phyloP scores from a whole-genome alignment of 2,888 invertebrate genomes.

The Drosophila meridionalis region DNA sequence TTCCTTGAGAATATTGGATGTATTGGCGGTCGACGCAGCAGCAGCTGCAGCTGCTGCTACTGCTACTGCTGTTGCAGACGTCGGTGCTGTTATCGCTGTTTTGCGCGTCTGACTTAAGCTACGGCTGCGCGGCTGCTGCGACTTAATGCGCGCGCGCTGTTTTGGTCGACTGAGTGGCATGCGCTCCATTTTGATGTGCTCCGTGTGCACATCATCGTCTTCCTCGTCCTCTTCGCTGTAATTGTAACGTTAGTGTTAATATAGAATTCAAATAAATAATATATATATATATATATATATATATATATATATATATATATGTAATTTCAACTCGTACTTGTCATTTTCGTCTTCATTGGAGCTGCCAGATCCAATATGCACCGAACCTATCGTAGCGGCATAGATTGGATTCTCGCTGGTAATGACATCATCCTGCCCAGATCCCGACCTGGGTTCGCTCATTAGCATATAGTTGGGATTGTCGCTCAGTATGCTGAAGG shows the following conservation, averaged over 20 bases:
- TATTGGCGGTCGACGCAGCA: slow-evolving; percentile 43
- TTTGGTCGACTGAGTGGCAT: slow-evolving; percentile 70
- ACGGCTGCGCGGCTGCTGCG: slow-evolving; percentile 58
- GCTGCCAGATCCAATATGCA: slow-evolving; percentile 37
- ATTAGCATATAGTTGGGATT: slow-evolving; percentile 77
- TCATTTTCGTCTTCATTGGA: slow-evolving; percentile 58
- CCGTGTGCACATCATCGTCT: slow-evolving; percentile 63
- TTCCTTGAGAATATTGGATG: slow-evolving; percentile 76
- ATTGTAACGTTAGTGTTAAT: not conserved
- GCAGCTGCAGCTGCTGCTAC: slow-evolving; percentile 10
- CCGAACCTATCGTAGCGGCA: slow-evolving; percentile 47
- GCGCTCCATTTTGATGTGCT: slow-evolving; percentile 79
- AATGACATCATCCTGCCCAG: slow-evolving; percentile 9
- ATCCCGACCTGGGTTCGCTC: slow-evolving; percentile 61
- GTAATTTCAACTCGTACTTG: not conserved
- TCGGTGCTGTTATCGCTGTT: slow-evolving; percentile 28
- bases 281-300: not conserved
- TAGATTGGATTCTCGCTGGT: slow-evolving; percentile 76
- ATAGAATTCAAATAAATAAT: not conserved
- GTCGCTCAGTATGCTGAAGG: slow-evolving; percentile 34
- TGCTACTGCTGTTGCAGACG: slow-evolving; percentile 25
- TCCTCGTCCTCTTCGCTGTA: slow-evolving; percentile 49
- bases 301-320: not conserved
- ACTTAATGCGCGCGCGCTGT: slow-evolving; percentile 44
- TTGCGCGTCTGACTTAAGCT: slow-evolving; percentile 66